Percentiles rank a stretch among this genome's conserved stretches.
phyloP scores from a whole-genome alignment of 2,888 invertebrate species.

The Tachina grossa region DNA sequence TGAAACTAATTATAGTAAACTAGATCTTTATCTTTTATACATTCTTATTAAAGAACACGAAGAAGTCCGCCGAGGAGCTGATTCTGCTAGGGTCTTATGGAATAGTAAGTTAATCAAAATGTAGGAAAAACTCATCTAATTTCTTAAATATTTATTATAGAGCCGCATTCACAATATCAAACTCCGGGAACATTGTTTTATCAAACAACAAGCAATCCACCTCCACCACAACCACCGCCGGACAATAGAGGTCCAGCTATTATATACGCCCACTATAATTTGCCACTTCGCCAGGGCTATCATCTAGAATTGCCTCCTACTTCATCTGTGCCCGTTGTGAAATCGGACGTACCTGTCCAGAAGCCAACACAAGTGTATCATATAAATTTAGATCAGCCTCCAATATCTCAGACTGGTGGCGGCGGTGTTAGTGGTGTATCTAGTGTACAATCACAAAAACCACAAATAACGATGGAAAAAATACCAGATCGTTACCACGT shows the following conservation, averaged over 20 bases:
- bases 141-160: conserved; percentile 76
- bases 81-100: conserved; percentile 92
- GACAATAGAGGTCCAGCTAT: conserved; percentile 79
- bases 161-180: conserved; percentile 84
- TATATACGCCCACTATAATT: conserved; percentile 80
- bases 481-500: conserved; percentile 81
- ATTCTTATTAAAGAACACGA: conserved; percentile 85
- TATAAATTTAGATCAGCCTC: conserved; percentile 81
- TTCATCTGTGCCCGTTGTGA: conserved; percentile 75
- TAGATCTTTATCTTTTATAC: not conserved
- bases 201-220: conserved; percentile 83
- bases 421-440: conserved; percentile 69
- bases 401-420: conserved; percentile 78
- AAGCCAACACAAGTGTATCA: conserved; percentile 81
- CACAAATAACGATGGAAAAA: conserved; percentile 82
- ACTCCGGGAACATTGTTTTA: conserved; percentile 84
- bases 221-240: conserved; percentile 81
- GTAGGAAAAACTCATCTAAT: not conserved
- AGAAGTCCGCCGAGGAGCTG: conserved; percentile 91
- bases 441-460: conserved; percentile 78
- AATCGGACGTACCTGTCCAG: conserved; percentile 78
- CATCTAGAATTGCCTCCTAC: conserved; percentile 80
- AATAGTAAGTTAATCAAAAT: conserved; percentile 87
- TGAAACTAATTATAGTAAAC: not conserved
- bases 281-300: conserved; percentile 81